These are phyloP conservation scores for Cheilinus undulatus DNA, from an alignment of 2,113 vertebrate genomes.

Conservation along the genomic window DNA sequence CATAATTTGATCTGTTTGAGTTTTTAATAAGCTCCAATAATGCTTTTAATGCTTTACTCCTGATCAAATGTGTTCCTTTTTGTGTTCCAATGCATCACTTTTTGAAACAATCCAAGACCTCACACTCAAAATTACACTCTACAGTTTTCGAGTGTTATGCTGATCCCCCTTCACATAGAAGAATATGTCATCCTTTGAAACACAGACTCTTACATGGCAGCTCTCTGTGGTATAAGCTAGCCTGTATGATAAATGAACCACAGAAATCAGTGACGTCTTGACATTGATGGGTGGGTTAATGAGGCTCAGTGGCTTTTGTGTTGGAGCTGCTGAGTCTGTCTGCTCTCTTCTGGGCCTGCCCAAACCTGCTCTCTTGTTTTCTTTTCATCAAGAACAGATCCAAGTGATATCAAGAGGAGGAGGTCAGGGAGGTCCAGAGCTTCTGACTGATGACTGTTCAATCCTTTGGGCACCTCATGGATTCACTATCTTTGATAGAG, in stretches of 20 bases:
- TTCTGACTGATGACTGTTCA: not conserved
- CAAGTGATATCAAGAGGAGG: constrained; percentile 18
- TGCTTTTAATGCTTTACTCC: no score
- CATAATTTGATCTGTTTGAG: constrained; percentile 3
- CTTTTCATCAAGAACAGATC: constrained; percentile 31
- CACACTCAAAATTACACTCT: not conserved
- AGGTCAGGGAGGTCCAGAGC: constrained; percentile 10
- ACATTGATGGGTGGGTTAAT: constrained; percentile 35
- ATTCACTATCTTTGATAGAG: constrained; percentile 6
- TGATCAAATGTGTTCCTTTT: constrained; percentile 24
- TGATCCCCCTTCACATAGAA: not conserved
- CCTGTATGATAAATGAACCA: constrained; percentile 44
- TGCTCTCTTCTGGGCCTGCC: constrained; percentile 31
- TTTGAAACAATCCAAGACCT: not conserved
- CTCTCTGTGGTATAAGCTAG: constrained; percentile 26
- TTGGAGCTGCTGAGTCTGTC: constrained; percentile 15
- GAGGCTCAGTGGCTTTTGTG: constrained; percentile 27
- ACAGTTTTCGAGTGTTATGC: not conserved
- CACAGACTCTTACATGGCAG: constrained; percentile 18
- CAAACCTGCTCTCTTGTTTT: constrained; percentile 43
- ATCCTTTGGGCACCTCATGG: not conserved
- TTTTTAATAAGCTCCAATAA: constrained; percentile 7
- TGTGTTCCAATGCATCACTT: not conserved
- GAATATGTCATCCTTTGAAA: constrained; percentile 41
- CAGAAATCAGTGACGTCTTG: constrained; percentile 40